These are phyloP conservation scores for Anoplolepis gracilipes DNA, from an alignment of 1,140 invertebrate species.

Conservation along the genomic window DNA sequence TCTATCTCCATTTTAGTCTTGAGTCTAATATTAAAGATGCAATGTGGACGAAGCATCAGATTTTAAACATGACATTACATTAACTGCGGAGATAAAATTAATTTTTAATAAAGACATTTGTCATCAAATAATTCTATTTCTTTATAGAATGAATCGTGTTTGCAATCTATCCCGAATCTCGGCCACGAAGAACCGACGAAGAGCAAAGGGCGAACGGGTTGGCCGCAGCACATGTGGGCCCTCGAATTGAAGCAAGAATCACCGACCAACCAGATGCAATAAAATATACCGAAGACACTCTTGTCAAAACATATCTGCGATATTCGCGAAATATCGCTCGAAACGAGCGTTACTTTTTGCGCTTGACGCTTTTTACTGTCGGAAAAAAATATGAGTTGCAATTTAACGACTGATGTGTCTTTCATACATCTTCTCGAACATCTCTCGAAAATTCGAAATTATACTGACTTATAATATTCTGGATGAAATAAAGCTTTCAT, in stretches of 20 bases:
- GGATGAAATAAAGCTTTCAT: background rate
- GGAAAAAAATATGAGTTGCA: background rate
- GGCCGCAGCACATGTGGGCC: conserved; percentile 98
- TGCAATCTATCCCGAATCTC: conserved; percentile 71
- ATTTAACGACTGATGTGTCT: background rate
- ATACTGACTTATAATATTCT: background rate
- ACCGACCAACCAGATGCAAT: conserved; percentile 76
- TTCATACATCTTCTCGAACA: background rate
- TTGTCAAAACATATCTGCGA: conserved; percentile 58
- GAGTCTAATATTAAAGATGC: background rate
- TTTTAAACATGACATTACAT: background rate
- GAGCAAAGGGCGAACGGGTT: conserved; percentile 94
- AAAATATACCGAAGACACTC: conserved; percentile 51
- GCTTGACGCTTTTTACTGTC: conserved; percentile 2
- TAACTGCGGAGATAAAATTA: background rate
- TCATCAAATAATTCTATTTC: conserved; percentile 27
- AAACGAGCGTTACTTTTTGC: conserved; percentile 48
- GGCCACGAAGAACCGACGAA: conserved; percentile 83
- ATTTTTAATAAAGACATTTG: conserved; percentile 32
- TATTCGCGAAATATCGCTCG: conserved; percentile 50
- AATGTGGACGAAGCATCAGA: background rate
- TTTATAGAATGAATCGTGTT: conserved; percentile 81
- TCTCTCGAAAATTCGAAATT: background rate
- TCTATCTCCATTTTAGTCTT: background rate
- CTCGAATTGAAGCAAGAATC: conserved; percentile 93